These are phyloP conservation scores for Drosophila eohydei DNA, from an alignment of 2,888 invertebrate genomes.

Conservation along the genomic window DNA sequence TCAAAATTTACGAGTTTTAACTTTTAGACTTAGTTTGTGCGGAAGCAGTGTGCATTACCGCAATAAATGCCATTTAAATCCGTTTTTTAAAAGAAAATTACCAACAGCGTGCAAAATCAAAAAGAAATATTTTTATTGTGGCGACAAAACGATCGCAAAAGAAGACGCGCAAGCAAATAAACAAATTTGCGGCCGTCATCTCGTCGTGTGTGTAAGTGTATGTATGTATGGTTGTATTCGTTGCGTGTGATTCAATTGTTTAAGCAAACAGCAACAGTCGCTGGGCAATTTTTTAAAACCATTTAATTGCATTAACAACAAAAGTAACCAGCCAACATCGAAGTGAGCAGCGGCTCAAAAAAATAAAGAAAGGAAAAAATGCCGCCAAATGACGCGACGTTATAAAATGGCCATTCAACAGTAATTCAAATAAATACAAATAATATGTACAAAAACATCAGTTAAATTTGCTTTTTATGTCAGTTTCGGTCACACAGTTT, in stretches of 20 bases:
- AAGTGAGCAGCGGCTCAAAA: slow-evolving; percentile 8
- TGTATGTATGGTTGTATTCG: slow-evolving; percentile 23
- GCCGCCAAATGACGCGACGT: slow-evolving; percentile 25
- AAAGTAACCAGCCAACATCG: slow-evolving; percentile 5
- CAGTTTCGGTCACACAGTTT: slow-evolving; percentile 16
- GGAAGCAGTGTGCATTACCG: slow-evolving; percentile 27
- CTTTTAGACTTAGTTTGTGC: slow-evolving; percentile 46
- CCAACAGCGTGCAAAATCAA: slow-evolving; percentile 17
- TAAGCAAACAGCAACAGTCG: slow-evolving; percentile 53
- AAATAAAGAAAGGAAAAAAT: slow-evolving; percentile 15
- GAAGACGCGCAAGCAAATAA: slow-evolving; percentile 55
- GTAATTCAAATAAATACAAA: slow-evolving; percentile 11
- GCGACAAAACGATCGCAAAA: slow-evolving; percentile 47
- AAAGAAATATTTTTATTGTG: slow-evolving; percentile 23
- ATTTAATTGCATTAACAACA: slow-evolving; percentile 43
- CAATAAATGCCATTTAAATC: slow-evolving; percentile 34
- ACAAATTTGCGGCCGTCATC: slow-evolving; percentile 56
- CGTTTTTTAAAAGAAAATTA: slow-evolving; percentile 10
- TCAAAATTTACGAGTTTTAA: slow-evolving; percentile 42
- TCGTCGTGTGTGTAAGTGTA: slow-evolving; percentile 35
- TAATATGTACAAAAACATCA: slow-evolving; percentile 5
- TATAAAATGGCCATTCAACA: slow-evolving; percentile 8
- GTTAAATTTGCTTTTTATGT: slow-evolving; percentile 26
- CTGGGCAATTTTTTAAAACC: slow-evolving; percentile 35
- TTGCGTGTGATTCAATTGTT: slow-evolving; percentile 65